These are phyloP conservation scores for Anorthoa munda DNA, from an alignment of 2,888 invertebrate species.

Conservation along the genomic window DNA sequence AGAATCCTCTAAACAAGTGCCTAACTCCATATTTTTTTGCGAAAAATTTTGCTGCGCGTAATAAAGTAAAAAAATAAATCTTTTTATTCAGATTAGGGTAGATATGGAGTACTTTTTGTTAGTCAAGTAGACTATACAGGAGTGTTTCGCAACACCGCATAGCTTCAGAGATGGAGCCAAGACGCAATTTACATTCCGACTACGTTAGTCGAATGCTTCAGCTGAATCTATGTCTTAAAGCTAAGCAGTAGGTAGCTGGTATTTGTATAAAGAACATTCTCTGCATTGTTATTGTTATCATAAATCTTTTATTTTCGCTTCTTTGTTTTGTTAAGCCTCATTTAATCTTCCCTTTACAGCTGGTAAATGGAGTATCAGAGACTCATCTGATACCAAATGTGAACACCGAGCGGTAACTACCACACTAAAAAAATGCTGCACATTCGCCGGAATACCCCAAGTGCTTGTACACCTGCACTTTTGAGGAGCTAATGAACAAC, in stretches of 20 bases:
- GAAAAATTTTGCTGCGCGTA: constrained; percentile 15
- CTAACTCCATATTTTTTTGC: constrained; percentile 16
- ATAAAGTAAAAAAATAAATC: constrained; percentile 29
- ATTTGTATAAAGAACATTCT: constrained; percentile 44
- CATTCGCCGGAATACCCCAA: too few species aligned
- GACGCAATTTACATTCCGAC: constrained; percentile 59
- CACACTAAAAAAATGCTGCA: too few species aligned
- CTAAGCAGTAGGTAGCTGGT: constrained; percentile 18
- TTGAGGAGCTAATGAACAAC: background rate
- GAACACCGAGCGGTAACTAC: background rate
- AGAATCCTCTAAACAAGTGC: constrained; percentile 15
- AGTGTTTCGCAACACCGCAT: constrained; percentile 26
- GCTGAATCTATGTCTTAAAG: constrained; percentile 45
- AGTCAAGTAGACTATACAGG: constrained; percentile 25
- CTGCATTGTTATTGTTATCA: constrained; percentile 8
- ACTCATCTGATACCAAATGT: background rate
- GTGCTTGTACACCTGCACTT: background rate
- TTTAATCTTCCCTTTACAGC: background rate
- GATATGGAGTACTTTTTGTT: constrained; percentile 42
- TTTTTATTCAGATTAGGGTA: constrained; percentile 55
- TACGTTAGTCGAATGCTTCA: constrained; percentile 52
- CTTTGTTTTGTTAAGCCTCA: background rate
- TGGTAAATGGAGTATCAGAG: background rate
- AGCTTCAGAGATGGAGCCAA: constrained; percentile 29
- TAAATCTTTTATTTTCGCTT: constrained; percentile 1